These are phyloP conservation scores for Patagioenas fasciata DNA, from an alignment of 2,113 vertebrate species.

Conservation along the genomic window DNA sequence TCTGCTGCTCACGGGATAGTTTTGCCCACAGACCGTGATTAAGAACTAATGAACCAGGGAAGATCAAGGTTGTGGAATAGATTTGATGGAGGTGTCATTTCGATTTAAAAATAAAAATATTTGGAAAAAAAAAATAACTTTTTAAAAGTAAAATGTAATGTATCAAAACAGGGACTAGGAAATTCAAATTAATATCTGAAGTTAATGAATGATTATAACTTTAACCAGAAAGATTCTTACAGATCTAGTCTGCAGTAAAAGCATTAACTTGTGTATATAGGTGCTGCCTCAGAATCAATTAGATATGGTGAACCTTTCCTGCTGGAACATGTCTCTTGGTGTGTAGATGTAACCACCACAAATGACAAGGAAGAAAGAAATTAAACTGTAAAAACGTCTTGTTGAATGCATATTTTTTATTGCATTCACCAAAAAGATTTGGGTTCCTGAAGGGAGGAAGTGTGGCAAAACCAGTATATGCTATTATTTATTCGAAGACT, in stretches of 20 bases:
- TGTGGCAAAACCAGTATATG: fast-evolving
- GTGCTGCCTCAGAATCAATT: neutral
- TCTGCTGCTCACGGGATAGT: neutral
- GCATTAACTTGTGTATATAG: neutral
- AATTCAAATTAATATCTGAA: neutral
- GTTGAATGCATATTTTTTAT: neutral
- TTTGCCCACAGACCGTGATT: neutral
- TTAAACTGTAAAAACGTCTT: neutral
- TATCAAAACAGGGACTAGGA: neutral
- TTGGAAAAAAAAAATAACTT: neutral
- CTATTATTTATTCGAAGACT: neutral
- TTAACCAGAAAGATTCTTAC: neutral
- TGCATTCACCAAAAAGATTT: neutral
- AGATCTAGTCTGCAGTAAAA: neutral
- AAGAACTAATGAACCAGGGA: neutral
- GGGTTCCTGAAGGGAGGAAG: neutral
- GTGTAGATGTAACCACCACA: neutral
- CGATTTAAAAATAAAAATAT: neutral
- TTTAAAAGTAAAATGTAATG: neutral
- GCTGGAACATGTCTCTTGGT: neutral
- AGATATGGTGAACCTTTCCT: neutral
- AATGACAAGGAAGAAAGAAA: neutral
- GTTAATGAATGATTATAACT: neutral
- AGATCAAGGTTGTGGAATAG: neutral
- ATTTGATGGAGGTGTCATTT: neutral